These are phyloP conservation scores for Drosophila tsacasi DNA, from an alignment of 1,140 invertebrate species.

Conservation along the genomic window DNA sequence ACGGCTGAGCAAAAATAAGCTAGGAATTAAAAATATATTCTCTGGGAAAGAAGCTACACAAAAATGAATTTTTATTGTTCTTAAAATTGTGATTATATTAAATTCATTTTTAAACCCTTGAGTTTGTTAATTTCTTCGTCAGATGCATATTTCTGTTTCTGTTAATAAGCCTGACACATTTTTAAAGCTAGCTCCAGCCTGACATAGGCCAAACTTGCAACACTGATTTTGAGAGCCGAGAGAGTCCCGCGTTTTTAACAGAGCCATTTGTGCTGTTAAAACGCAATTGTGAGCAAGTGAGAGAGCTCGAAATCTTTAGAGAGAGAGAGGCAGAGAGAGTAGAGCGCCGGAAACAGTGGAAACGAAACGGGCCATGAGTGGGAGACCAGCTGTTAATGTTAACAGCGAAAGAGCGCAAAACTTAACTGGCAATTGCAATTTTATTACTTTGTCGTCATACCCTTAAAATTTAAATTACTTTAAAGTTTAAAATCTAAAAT, in stretches of 20 bases:
- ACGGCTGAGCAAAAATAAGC: neutral
- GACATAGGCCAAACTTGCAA: neutral
- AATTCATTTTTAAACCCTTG: neutral
- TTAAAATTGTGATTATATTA: neutral
- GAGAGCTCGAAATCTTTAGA: neutral
- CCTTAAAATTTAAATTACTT: neutral
- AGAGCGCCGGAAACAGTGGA: neutral
- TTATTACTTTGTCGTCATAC: constrained; percentile 11
- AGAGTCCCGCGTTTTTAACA: constrained; percentile 9
- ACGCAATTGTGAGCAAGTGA: constrained; percentile 1
- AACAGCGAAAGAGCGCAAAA: constrained; percentile 9
- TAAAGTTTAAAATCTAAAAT: neutral
- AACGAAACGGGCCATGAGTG: neutral
- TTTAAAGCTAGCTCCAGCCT: neutral
- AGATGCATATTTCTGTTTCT: neutral
- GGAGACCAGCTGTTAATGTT: constrained; percentile 30
- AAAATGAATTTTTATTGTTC: neutral
- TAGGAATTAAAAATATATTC: neutral
- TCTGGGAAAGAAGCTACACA: neutral
- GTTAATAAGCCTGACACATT: neutral
- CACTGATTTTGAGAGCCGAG: neutral
- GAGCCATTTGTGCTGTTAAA: constrained; percentile 22
- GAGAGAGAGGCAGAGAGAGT: neutral
- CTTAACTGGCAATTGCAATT: constrained; percentile 25
- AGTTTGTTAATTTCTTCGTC: neutral